These are phyloP conservation scores for Cryptus armator DNA, from an alignment of 2,888 invertebrate genomes.

Conservation along the genomic window DNA sequence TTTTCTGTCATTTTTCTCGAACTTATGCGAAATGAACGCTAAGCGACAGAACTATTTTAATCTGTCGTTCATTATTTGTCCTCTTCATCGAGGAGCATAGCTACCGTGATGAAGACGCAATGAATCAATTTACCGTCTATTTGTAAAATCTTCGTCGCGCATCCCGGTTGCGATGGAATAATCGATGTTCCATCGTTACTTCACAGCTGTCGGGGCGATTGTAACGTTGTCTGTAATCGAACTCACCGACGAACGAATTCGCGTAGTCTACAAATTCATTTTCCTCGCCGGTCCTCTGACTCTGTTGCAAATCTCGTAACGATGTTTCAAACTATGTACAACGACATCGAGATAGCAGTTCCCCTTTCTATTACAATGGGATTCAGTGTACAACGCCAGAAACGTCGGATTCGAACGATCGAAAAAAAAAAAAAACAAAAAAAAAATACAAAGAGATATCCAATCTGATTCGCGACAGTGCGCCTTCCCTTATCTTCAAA, in stretches of 20 bases:
- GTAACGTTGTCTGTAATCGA: neutral
- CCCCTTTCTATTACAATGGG: neutral
- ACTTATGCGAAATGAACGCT: no score
- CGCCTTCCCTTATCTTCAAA: slow-evolving; percentile 4
- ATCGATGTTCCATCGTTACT: neutral
- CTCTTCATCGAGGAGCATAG: neutral
- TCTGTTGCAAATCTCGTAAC: neutral
- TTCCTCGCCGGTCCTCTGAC: neutral
- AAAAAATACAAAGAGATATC: slow-evolving; percentile 10
- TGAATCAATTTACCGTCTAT: neutral
- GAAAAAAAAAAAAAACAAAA: slow-evolving; percentile 16
- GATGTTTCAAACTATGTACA: neutral
- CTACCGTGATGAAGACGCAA: neutral
- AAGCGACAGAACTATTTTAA: no score
- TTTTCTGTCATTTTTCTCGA: no score
- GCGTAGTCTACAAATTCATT: neutral
- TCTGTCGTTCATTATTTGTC: neutral
- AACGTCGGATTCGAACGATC: neutral
- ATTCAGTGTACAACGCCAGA: neutral
- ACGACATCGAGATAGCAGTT: neutral
- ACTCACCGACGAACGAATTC: slow-evolving; percentile 8
- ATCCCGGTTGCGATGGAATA: neutral
- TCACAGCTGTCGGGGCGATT: neutral
- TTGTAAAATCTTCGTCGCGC: neutral
- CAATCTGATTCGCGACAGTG: neutral